phyloP scores from a whole-genome alignment of 92 coral and sea anemone genomes.

The Anthopleura xanthogrammica region DNA sequence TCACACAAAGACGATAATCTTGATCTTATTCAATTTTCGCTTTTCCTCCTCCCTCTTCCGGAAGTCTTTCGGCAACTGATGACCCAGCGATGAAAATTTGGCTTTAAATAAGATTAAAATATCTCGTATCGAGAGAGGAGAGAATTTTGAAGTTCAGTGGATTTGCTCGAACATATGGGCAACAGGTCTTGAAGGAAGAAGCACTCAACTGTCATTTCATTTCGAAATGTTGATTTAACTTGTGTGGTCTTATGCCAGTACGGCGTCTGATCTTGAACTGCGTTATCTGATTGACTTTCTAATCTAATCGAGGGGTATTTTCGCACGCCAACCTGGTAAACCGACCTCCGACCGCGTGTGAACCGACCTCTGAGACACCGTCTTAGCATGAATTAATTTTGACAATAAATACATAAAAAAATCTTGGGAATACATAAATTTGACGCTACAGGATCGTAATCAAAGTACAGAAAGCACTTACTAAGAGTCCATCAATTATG shows the following conservation, averaged over 20 bases:
- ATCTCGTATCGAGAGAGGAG: not conserved
- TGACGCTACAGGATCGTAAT: no score
- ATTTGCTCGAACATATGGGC: not conserved
- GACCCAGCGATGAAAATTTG: not conserved
- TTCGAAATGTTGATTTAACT: not conserved
- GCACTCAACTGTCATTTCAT: not conserved
- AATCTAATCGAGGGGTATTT: not conserved
- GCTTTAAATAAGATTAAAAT: not conserved
- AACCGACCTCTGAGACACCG: not conserved
- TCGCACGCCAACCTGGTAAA: conserved; percentile 1
- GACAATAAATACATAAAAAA: not conserved
- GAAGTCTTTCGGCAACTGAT: not conserved
- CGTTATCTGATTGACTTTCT: not conserved
- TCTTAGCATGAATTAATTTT: not conserved
- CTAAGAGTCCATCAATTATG: no score
- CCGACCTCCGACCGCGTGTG: conserved; percentile 4
- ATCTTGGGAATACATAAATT: not conserved
- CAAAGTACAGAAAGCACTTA: no score
- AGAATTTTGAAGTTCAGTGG: not conserved
- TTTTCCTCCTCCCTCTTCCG: not conserved
- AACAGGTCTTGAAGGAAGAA: not conserved
- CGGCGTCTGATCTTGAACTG: not conserved
- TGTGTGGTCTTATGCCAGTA: not conserved
- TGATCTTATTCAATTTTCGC: not conserved
- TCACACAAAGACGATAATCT: not conserved